Evolutionary conservation across 1,140 invertebrate genomes (phyloP), one percentile per base, ranked within the genome.

Genomic region (Oreohelix idahoensis): DNA sequence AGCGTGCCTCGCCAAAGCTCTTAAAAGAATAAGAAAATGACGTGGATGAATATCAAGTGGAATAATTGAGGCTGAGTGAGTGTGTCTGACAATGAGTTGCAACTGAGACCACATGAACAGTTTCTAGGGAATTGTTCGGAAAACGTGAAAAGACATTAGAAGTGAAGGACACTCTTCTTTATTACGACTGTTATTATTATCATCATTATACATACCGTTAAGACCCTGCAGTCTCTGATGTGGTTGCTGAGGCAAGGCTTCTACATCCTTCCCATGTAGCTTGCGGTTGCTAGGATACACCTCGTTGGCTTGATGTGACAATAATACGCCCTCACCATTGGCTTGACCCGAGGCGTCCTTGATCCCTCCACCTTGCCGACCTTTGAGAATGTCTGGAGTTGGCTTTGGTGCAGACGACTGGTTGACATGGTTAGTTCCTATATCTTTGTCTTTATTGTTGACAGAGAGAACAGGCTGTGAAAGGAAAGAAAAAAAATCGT

Each of bases 381-480:
- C 49, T 49, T 76, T 51, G 39, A 49, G 42, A n/a, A 51, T 20
- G 1, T 76, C 45, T 51, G 74, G 29, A 8, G 23, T 66, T 35
- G 63, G 63, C 8, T 17, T 17, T 2, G n/a, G 4, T 10, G 29
- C 20, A 8, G 29, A 10, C 5, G 63, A 5, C 5, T 66, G 63
- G 63, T 17, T 76, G 38, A 26, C 74, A 32, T 35, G 32, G 73
- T 1, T 38, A 45, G 15, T 76, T 35, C 74, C 74, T 5, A 53
- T 20, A 45, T 76, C 74, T 32, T 51, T 76, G 1, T 76, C 74
- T n/a, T 76, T 76, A 36, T 29, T 76, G 45, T 10, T 49, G 45
- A n/a, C 71, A 73, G 39, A 49, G n/a, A 53, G 26, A 17, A 76
- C 74, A n/a, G 74, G 74, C 74, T 76, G 74, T 10, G 32, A 35